These are phyloP conservation scores for Megalops atlanticus DNA, from an alignment of 2,113 vertebrate species.

Conservation along the genomic window DNA sequence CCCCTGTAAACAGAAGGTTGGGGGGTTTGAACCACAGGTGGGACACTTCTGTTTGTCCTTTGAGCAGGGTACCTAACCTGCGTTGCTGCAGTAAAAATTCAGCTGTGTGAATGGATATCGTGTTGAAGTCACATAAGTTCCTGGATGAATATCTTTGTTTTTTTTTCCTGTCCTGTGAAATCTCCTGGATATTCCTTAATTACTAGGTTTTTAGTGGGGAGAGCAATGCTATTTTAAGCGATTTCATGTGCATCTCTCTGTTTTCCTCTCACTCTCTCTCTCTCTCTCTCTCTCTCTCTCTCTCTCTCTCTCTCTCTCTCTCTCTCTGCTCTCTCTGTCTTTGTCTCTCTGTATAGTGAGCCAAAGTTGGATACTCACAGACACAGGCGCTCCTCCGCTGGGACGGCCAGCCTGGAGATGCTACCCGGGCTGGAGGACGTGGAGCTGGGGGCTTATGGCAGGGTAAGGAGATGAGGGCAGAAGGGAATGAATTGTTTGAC, in stretches of 20 bases:
- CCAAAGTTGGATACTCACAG: slow-evolving; percentile 82
- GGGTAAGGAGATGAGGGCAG: slow-evolving; percentile 69
- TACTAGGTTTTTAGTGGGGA: background rate
- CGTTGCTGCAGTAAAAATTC: background rate
- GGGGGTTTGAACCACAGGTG: background rate
- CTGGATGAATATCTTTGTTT: background rate
- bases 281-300: background rate
- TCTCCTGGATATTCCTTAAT: background rate
- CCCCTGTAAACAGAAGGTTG: background rate
- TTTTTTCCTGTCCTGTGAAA: background rate
- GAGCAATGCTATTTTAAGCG: background rate
- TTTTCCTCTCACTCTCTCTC: background rate
- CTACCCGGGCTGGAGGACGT: slow-evolving; percentile 90
- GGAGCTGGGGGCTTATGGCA: slow-evolving; percentile 86
- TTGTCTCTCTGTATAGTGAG: slow-evolving; percentile 71
- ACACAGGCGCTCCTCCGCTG: slow-evolving; percentile 88
- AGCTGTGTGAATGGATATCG: background rate
- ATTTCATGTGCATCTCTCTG: slow-evolving; percentile 14
- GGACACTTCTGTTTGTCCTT: background rate
- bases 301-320: background rate
- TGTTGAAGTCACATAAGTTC: background rate
- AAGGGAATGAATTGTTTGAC: no score
- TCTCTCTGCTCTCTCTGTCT: background rate
- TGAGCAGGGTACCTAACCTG: background rate
- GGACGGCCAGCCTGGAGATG: slow-evolving; percentile 85